phyloP scores from a whole-genome alignment of 2,797 vertebrate genomes.

The Tamandua tetradactyla region DNA sequence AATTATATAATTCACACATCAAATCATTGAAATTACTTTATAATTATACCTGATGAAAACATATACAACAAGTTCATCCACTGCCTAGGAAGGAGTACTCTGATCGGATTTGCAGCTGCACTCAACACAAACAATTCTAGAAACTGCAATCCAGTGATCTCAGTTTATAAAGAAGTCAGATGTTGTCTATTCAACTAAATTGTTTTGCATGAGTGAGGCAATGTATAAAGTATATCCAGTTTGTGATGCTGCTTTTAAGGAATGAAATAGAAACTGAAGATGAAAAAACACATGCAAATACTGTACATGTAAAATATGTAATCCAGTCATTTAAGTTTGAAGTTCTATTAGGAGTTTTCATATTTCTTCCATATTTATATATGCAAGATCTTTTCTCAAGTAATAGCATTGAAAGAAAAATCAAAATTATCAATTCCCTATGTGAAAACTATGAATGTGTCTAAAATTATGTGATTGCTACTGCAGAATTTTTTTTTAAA shows the following conservation, averaged over 20 bases:
- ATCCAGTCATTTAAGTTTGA: not conserved
- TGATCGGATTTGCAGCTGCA: not conserved
- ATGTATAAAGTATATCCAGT: not conserved
- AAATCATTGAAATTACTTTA: constrained; percentile 19
- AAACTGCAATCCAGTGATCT: not conserved
- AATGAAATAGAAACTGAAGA: not conserved
- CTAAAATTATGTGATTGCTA: not conserved
- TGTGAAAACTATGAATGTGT: not conserved
- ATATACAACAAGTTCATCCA: not conserved
- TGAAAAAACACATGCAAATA: not conserved
- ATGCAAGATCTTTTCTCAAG: not conserved
- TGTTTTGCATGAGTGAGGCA: not conserved
- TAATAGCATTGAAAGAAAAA: constrained; percentile 15
- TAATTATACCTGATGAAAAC: constrained; percentile 2
- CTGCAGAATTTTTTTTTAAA: accelerated
- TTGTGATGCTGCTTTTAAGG: not conserved
- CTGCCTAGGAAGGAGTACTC: not conserved
- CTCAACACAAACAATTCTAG: not conserved
- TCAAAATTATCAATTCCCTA: not conserved
- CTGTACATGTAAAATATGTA: not conserved
- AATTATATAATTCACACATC: not conserved
- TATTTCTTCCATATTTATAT: not conserved
- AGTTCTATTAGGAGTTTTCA: not conserved
- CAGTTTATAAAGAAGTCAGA: not conserved
- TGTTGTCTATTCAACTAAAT: not conserved